Evolutionary conservation across 2,797 vertebrate species (phyloP).

Genomic region (Poeciliopsis gracilis): DNA sequence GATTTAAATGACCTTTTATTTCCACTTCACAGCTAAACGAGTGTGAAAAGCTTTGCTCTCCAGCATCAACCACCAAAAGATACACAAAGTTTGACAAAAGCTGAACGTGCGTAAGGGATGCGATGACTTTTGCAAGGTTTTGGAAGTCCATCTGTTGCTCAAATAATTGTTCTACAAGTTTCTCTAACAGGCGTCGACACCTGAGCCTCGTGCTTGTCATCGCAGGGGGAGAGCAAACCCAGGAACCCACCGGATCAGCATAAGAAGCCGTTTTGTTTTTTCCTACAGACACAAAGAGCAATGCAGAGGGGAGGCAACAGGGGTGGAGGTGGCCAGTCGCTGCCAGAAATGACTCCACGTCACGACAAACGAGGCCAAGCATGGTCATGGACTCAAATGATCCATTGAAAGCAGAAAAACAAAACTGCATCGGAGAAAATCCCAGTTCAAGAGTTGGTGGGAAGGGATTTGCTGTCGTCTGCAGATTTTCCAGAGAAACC

Average conservation of each 20-base stretch:
- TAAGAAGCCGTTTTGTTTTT: conserved; percentile 60
- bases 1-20: background rate
- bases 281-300: conserved; percentile 63
- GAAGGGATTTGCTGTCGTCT: conserved; percentile 15
- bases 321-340: conserved; percentile 2
- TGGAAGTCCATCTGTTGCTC: conserved; percentile 33
- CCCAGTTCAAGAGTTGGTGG: conserved; percentile 6
- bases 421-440: conserved; percentile 12
- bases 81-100: background rate
- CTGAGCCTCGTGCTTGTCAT: conserved; percentile 73
- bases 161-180: conserved; percentile 57
- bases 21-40: background rate
- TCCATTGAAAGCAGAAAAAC: conserved; percentile 23
- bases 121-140: background rate
- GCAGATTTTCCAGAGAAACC: conserved; percentile 32
- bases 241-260: conserved; percentile 73
- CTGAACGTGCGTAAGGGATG: background rate
- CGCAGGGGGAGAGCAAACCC: conserved; percentile 67
- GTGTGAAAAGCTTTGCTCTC: background rate
- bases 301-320: conserved; percentile 24
- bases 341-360: conserved; percentile 41
- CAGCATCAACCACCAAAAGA: background rate
- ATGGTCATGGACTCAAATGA: conserved; percentile 28
- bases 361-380: conserved; percentile 53
- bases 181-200: conserved; percentile 50